Evolutionary conservation across 2,113 vertebrate genomes (phyloP), one percentile per base, ranked within the genome.

Genomic region (Anolis sagrei): DNA sequence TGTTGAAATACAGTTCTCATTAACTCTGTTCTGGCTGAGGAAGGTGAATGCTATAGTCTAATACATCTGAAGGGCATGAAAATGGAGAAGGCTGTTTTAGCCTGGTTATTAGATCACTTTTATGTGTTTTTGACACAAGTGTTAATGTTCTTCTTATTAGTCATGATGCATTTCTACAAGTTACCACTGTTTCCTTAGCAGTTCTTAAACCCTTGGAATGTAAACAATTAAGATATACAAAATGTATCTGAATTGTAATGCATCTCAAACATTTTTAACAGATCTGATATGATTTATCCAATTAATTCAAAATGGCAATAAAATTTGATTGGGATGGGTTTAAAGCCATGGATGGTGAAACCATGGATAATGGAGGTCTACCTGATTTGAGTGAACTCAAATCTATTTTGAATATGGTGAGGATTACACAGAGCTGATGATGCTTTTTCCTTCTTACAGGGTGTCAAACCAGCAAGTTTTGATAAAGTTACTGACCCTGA

Each of bases 381-480:
- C 39, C 39, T 4, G 39, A 48, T 29, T 34, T 34, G 2, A 19
- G 27, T 73, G 54, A n/a, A 85, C 13, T 61, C 11, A 86, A 25
- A 80, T 61, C 68, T 80, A 21, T 34, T 18, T 19, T 74, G 58
- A 29, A 25, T 32, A n/a, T 2, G 32, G 66, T 49, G 13, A 66
- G 21, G 13, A 49, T 64, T 5, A 2, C 51, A 79, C 18, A 62
- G 4, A 79, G 61, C 21, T 21, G 25, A 72, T 79, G 49, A 7
- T 62, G 27, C 1, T 75, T 34, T 75, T 39, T 75, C 29, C 25
- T 61, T 79, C 0, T 92, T 94, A 87, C 84, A 99, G 98, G 99
- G 99, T 79, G 98, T 99, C 93, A 99, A 99, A 94, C 99, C 99
- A 81, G 99, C 98, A 92, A 99, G 99, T 94, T 99, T 97, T 94